Conservation (phyloP, 2,113 vertebrate genomes). For the Leptobrachium ailaonicum region DNA sequence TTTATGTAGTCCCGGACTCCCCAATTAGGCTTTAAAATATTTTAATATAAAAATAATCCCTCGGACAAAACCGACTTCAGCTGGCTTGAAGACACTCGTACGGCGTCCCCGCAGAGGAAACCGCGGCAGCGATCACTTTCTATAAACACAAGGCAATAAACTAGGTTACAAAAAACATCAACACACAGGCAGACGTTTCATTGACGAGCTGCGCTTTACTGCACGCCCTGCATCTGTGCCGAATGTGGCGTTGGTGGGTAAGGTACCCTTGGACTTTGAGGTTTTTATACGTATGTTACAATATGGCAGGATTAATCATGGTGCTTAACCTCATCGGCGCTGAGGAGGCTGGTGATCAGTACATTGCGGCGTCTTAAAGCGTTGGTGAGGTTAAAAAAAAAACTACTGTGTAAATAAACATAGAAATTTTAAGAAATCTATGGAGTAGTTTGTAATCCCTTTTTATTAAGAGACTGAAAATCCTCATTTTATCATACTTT, state of each 20-base stretch:
- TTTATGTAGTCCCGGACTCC: conserved; percentile 72
- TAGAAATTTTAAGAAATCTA: neutral
- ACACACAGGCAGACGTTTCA: neutral
- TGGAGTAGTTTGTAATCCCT: neutral
- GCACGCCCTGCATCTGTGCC: conserved; percentile 1
- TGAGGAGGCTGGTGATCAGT: neutral
- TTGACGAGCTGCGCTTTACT: neutral
- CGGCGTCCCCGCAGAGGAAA: conserved; percentile 70
- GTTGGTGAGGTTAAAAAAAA: conserved; percentile 5
- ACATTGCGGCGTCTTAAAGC: neutral
- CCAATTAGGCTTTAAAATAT: conserved; percentile 65
- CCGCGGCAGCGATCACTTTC: conserved; percentile 58
- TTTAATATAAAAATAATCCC: neutral
- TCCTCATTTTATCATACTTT: conserved; percentile 65
- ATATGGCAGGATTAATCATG: conserved; percentile 4
- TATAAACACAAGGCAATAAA: conserved; percentile 72
- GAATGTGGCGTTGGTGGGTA: neutral
- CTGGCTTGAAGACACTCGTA: conserved; percentile 75
- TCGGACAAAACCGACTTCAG: conserved; percentile 69
- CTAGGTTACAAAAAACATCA: neutral
- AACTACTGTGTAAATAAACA: conserved; percentile 11
- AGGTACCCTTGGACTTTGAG: neutral
- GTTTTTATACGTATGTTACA: neutral
- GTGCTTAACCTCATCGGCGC: conserved; percentile 1
- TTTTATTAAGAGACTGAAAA: conserved; percentile 54